These are phyloP conservation scores for Solea senegalensis DNA, from an alignment of 2,113 vertebrate species.

Conservation along the genomic window DNA sequence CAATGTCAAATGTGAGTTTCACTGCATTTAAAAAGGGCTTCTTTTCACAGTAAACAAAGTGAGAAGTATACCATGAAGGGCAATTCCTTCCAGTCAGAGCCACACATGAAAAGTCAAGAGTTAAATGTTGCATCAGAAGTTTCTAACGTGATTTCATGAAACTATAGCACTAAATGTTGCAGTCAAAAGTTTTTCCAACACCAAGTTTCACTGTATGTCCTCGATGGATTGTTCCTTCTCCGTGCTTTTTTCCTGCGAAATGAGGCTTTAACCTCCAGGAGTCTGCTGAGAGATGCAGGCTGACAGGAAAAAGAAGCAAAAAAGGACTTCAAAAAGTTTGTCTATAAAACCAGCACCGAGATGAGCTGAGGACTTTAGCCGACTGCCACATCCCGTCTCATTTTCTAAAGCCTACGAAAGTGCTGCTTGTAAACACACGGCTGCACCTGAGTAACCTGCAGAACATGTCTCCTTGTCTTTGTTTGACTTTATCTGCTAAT, in stretches of 20 bases:
- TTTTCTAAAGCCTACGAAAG: neutral
- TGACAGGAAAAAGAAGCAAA: neutral
- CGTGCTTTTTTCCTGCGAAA: neutral
- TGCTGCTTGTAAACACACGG: neutral
- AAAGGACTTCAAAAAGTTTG: neutral
- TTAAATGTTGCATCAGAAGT: slow-evolving; percentile 3
- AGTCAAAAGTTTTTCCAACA: neutral
- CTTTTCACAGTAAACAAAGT: neutral
- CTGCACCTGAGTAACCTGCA: neutral
- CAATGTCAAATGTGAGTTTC: too few species aligned
- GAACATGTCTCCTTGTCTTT: neutral
- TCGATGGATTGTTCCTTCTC: neutral
- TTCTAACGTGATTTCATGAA: neutral
- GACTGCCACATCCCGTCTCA: too few species aligned
- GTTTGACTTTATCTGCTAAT: neutral
- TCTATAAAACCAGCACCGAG: neutral
- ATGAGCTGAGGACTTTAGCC: too few species aligned
- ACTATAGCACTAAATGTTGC: neutral
- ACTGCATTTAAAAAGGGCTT: too few species aligned
- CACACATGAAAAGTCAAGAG: slow-evolving; percentile 1
- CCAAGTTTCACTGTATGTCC: neutral
- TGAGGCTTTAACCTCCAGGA: neutral
- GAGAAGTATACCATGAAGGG: neutral
- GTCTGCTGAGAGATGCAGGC: neutral
- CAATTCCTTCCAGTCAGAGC: neutral